Base-by-base conservation (phyloP, 1,140 invertebrate genomes). In the Chymomyza costata region DNA sequence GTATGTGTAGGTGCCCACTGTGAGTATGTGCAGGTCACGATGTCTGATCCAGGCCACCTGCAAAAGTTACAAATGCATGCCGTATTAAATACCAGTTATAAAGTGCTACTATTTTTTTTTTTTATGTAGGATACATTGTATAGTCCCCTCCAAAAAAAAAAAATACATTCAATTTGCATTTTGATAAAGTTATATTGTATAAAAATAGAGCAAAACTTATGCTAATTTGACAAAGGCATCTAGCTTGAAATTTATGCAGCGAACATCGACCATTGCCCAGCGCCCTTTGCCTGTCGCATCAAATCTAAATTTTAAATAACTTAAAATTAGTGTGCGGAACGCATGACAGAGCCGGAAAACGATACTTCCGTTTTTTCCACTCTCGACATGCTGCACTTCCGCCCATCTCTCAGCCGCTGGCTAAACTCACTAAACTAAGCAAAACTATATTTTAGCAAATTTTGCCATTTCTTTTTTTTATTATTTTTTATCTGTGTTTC, bases 1-100 rank as follows among this genome's bases (percentile, higher is more conserved):
- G 68, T 94, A 95, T 0, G 93, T 94, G 68, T 94, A 94, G 13
- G 89, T 90, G 31, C 92, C 92, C 11, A 94, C 92, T 2, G 93
- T 94, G 37, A 94, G 86, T 67, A 94, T 93, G 81, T 94, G 93
- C 52, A 94, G 90, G 81, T 95, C 93, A 13, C 92, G 86, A 73
- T 93, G 90, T 50, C 93, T 87, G 50, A 94, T 92, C 93, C 93
- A 95, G 40, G 84, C 82, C 25, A 85, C 84, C 84, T 85, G 32
- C 30, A 16, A 32, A n/a, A n/a, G n/a, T n/a, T n/a, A 30, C 6
- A 39, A n/a, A n/a, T n/a, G n/a, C n/a, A n/a, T n/a, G n/a, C n/a
- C n/a, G n/a, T n/a, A n/a, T n/a, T n/a, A n/a, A n/a, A n/a, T n/a
- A n/a, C n/a, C n/a, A n/a, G n/a, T n/a, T n/a, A n/a, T n/a, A n/a